phyloP scores from a whole-genome alignment of 2,113 vertebrate genomes.

The Lethenteron reissneri region DNA sequence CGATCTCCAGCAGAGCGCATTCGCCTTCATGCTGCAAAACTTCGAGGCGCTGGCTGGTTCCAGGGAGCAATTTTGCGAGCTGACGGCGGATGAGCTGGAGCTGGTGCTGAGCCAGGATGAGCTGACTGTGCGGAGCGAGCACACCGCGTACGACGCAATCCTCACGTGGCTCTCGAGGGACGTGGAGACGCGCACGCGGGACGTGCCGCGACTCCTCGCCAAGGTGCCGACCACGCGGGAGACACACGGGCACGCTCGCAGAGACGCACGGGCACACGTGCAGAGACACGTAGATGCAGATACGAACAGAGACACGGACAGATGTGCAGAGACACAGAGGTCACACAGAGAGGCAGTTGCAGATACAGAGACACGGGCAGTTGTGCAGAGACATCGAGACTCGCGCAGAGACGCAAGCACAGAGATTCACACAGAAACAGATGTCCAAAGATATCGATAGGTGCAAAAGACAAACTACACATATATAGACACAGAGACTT shows the following conservation, averaged over 20 bases:
- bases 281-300: too few relatives aligned
- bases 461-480: too few relatives aligned
- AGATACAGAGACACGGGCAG: too few relatives aligned
- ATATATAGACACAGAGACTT: too few relatives aligned
- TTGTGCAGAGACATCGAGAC: too few relatives aligned
- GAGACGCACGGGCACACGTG: too few relatives aligned
- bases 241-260: neutral
- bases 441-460: too few relatives aligned
- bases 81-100: constrained; percentile 26
- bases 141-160: constrained; percentile 30
- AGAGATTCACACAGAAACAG: too few relatives aligned
- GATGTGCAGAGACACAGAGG: too few relatives aligned
- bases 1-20: constrained; percentile 24
- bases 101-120: constrained; percentile 33
- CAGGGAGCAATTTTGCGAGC: constrained; percentile 32
- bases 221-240: constrained; percentile 20
- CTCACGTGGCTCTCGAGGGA: constrained; percentile 32
- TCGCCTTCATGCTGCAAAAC: constrained; percentile 31
- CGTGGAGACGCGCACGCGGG: constrained; percentile 20
- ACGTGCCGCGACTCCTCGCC: constrained; percentile 26
- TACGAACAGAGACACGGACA: too few relatives aligned
- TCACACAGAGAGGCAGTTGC: too few relatives aligned
- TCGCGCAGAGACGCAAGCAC: too few relatives aligned
- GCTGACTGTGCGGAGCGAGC: constrained; percentile 33
- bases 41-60: constrained; percentile 29